Percentiles rank a stretch among this genome's conserved stretches.
Evolutionary conservation across 2,888 invertebrate genomes (phyloP).

Genomic region (Ariolimax columbianus): DNA sequence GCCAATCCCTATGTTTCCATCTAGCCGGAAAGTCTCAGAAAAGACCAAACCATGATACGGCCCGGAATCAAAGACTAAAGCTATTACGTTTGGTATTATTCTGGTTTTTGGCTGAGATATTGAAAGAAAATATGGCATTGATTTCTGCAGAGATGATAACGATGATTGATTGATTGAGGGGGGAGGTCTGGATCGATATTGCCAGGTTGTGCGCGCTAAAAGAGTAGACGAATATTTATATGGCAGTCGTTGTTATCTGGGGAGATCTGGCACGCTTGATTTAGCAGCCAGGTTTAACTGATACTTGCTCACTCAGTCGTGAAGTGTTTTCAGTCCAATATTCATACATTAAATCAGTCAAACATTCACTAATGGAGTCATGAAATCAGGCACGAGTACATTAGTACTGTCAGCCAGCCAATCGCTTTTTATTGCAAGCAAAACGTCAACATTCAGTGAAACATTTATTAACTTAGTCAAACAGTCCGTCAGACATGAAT

Average conservation of each 20-base stretch:
- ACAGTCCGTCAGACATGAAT: too few species aligned
- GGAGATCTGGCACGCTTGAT: background rate
- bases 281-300: background rate
- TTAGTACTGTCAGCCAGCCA: too few species aligned
- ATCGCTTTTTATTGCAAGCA: too few species aligned
- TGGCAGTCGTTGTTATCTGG: background rate
- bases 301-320: too few species aligned
- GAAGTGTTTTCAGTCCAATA: background rate
- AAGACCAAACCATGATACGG: conserved; percentile 1
- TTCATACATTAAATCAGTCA: background rate
- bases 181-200: conserved; percentile 5
- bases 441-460: too few species aligned
- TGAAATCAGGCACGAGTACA: too few species aligned
- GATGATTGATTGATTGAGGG: conserved; percentile 22
- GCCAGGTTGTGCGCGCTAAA: conserved; percentile 10
- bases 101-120: conserved; percentile 15
- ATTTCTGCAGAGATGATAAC: conserved; percentile 36
- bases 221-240: conserved; percentile 16
- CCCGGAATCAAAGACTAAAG: background rate
- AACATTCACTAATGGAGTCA: background rate
- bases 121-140: conserved; percentile 37
- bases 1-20: background rate
- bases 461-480: too few species aligned
- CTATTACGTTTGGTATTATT: conserved; percentile 28
- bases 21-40: background rate